Base-by-base conservation (phyloP, 2,888 invertebrate genomes). In the Clusia tigrina region DNA sequence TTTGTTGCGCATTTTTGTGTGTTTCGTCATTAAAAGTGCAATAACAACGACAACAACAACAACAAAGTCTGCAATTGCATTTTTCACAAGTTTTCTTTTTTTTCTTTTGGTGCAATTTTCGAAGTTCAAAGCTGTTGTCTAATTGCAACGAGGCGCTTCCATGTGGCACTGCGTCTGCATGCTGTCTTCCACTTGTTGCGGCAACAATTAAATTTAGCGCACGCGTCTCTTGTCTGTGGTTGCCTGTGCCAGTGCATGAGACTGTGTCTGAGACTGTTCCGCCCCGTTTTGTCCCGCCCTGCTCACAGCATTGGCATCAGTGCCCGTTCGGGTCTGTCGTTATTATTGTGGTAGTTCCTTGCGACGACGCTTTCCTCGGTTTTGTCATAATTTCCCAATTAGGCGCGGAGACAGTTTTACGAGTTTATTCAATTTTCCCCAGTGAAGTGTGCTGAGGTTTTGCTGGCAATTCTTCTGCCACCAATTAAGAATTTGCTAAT, bases 91-190 rank as follows among this genome's bases (percentile, higher is more conserved):
- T n/a, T n/a, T n/a, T n/a, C n/a, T n/a, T n/a, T n/a, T n/a, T n/a
- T n/a, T n/a, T n/a, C n/a, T n/a, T n/a, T n/a, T n/a, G n/a, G n/a
- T 32, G 32, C 42, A 42, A 42, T 42, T 42, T 10, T 42, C 42
- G 10, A 42, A 42, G 42, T 42, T 42, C 42, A 42, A 42, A 42
- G 42, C n/a, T 42, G 42, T 15, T n/a, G 42, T 17, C 9, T 17
- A 32, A 5, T 9, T 12, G 32, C 32, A 32, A 5, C 5, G 6
- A 32, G 32, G 32, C 32, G 12, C 32, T 9, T 12, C 5, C 32
- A 9, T 12, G 5, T 12, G 12, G 6, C 5, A 32, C 12, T 32
- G 32, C 32, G 5, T 5, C 32, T 32, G 5, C 32, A 32, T 32
- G n/a, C n/a, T n/a, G n/a, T n/a, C n/a, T n/a, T 42, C n/a, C 42